phyloP scores from a whole-genome alignment of 2,113 vertebrate genomes.

The Gallinago undulata region DNA sequence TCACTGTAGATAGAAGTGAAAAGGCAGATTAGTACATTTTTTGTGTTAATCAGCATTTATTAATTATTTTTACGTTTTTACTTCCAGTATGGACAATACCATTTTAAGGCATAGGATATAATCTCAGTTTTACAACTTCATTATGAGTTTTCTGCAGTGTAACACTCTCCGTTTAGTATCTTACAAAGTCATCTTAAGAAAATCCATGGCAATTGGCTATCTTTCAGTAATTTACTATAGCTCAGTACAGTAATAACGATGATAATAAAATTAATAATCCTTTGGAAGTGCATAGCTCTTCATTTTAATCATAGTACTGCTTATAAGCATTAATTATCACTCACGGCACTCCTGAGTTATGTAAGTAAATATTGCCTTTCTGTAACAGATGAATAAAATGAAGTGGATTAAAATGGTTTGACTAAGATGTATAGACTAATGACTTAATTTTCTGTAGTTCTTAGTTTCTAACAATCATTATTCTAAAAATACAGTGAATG shows the following conservation, averaged over 20 bases:
- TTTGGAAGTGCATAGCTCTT: conserved; percentile 26
- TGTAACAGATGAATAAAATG: neutral
- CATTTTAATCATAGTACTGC: neutral
- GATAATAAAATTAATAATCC: conserved; percentile 50
- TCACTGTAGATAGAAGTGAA: neutral
- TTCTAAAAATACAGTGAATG: neutral
- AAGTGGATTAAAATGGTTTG: conserved; percentile 8
- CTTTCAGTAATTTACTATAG: conserved; percentile 40
- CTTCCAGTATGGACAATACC: neutral
- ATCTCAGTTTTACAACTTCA: conserved; percentile 31
- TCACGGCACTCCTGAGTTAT: neutral
- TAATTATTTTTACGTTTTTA: neutral
- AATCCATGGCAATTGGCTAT: neutral
- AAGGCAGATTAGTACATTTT: neutral
- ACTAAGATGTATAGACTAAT: neutral
- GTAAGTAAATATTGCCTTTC: conserved; percentile 47
- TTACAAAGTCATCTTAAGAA: conserved; percentile 43
- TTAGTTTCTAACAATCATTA: neutral
- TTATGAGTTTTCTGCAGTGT: neutral
- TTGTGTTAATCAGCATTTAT: neutral
- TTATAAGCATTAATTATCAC: conserved; percentile 36
- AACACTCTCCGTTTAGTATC: conserved; percentile 8
- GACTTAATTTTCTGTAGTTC: conserved; percentile 1
- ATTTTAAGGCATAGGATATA: neutral
- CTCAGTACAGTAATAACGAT: neutral